Conservation (phyloP, 2,113 vertebrate species). For the Rattus rattus region DNA sequence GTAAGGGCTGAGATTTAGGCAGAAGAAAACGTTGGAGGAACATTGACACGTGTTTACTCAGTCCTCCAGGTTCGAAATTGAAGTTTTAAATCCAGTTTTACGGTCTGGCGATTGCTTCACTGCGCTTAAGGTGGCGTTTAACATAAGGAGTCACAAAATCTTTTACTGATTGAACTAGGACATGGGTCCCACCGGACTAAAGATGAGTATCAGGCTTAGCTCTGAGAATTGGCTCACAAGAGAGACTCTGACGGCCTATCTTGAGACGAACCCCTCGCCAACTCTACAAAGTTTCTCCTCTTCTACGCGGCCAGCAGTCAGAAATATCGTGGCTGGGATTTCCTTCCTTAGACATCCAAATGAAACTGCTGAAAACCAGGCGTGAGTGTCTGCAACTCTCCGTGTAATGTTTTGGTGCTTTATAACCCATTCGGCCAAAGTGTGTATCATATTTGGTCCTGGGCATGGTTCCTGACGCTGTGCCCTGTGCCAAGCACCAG, state of each 20-base stretch:
- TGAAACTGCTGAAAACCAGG: background rate
- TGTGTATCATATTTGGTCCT: background rate
- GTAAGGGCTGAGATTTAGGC: too few species aligned
- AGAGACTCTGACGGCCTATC: background rate
- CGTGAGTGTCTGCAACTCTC: background rate
- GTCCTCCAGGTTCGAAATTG: background rate
- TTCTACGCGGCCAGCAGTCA: background rate
- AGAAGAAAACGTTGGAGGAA: background rate
- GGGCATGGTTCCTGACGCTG: slow-evolving; percentile 18
- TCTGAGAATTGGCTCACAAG: background rate
- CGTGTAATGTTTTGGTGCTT: background rate
- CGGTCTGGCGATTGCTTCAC: background rate
- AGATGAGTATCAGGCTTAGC: background rate
- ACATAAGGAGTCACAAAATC: background rate
- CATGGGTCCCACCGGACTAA: background rate
- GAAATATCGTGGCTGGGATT: background rate
- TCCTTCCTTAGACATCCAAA: background rate
- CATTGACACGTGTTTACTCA: background rate
- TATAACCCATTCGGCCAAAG: background rate
- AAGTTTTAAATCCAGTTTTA: background rate
- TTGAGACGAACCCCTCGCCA: background rate
- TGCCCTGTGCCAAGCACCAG: slow-evolving; percentile 51
- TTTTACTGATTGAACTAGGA: background rate
- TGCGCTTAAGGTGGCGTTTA: background rate
- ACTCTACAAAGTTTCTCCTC: background rate